Evolutionary conservation across 2,113 vertebrate species (phyloP), one percentile per base, ranked within the genome.

Genomic region (Lycaon pictus): DNA sequence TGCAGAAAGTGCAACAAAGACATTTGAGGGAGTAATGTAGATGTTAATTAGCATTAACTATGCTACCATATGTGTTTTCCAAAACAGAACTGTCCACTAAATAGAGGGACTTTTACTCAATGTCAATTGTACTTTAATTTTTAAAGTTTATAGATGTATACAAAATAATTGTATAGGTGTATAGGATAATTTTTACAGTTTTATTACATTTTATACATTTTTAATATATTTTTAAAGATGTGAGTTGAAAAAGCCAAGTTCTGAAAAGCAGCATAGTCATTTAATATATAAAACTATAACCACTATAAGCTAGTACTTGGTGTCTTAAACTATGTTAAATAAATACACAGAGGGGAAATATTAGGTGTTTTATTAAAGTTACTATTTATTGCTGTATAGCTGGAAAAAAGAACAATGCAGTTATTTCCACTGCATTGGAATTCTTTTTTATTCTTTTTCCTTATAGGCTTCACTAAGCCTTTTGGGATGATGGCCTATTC

Each of bases 311-410:
- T 63, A 58, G 72, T 77, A 53, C 8, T 56, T 55, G n/a, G 5
- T 29, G 2, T 83, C 80, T 56, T 94, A 79, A 94, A 77, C 22
- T 58, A 76, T 72, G n/a, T 81, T 92, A 58, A 93, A 87, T 56
- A 48, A 95, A 91, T 82, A 80, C 2, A 93, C 0, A 56, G 56
- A 89, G n/a, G 16, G 43, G 32, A 72, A 10, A 67, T 92, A 79
- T 48, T 76, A 76, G 23, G n/a, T 9, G 6, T 69, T 80, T 92
- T 43, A 25, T 48, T 72, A 80, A 62, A 76, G 62, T 69, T 90
- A 63, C 29, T 83, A 1, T 58, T 63, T 79, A 53, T 92, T 80
- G 13, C 29, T 17, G 0, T 76, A 25, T 60, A 74, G 29, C 29
- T n/a, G 77, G 55, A 65, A 67, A 79, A 81, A 81, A 56, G 13